These are phyloP conservation scores for Thunnus albacares DNA, from an alignment of 2,797 vertebrate species.

Conservation along the genomic window DNA sequence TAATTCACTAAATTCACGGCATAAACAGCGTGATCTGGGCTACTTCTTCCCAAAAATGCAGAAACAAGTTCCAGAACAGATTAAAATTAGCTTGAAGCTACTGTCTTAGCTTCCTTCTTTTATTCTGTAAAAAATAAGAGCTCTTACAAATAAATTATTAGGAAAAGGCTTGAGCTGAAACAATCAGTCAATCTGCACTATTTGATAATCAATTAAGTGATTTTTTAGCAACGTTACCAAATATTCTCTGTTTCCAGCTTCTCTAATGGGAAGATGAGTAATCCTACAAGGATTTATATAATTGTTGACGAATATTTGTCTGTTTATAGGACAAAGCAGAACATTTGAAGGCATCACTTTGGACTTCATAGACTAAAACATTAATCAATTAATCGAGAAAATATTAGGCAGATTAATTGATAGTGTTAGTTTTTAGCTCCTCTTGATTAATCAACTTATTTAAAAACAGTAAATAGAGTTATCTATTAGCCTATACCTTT, in stretches of 20 bases:
- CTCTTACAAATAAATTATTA: not conserved
- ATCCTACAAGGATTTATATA: not conserved
- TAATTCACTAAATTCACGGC: conserved; percentile 17
- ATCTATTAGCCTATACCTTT: no score
- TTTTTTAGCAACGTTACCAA: not conserved
- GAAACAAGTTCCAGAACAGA: conserved; percentile 32
- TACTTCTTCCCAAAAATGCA: not conserved
- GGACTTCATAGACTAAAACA: not conserved
- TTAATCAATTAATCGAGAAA: not conserved
- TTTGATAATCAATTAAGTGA: not conserved
- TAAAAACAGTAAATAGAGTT: no score
- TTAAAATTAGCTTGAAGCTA: not conserved
- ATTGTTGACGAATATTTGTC: not conserved
- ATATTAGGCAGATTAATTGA: not conserved
- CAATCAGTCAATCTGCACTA: not conserved
- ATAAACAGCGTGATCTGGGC: conserved; percentile 11
- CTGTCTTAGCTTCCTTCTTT: not conserved
- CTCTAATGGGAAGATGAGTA: no score
- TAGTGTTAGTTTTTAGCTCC: not conserved
- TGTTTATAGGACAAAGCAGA: not conserved
- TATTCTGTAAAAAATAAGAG: not conserved
- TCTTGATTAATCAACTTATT: not conserved
- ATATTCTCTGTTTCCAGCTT: not conserved
- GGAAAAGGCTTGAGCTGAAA: not conserved
- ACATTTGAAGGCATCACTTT: not conserved